These are phyloP conservation scores for Eurytoma californica DNA, from an alignment of 2,888 invertebrate species.

Conservation along the genomic window DNA sequence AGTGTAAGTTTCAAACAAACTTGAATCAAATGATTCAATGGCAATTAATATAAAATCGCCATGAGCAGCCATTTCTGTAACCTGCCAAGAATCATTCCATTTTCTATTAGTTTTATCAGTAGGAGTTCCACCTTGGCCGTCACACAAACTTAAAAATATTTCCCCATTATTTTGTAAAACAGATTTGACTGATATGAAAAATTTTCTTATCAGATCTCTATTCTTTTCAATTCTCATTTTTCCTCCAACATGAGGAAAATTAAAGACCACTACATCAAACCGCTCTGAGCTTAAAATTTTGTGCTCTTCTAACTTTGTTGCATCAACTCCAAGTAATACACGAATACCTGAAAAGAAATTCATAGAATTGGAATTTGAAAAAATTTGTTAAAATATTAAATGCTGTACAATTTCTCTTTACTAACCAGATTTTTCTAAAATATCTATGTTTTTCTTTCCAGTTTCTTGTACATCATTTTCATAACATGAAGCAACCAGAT, in stretches of 20 bases:
- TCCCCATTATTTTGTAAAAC: conserved; percentile 71
- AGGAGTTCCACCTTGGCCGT: conserved; percentile 78
- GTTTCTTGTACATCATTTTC: conserved; percentile 69
- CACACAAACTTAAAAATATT: conserved; percentile 76
- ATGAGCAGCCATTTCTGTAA: conserved; percentile 77
- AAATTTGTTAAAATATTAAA: background rate
- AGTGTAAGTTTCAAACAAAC: conserved; percentile 71
- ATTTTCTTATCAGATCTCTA: conserved; percentile 75
- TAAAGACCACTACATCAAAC: conserved; percentile 78
- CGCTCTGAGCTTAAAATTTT: conserved; percentile 60
- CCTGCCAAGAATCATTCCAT: conserved; percentile 78
- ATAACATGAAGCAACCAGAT: conserved; percentile 73
- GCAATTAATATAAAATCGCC: conserved; percentile 73
- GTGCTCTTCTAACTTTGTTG: conserved; percentile 73
- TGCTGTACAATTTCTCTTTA: conserved; percentile 46
- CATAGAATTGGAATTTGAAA: conserved; percentile 26
- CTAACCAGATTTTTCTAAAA: conserved; percentile 68
- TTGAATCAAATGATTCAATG: conserved; percentile 72
- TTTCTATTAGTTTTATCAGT: conserved; percentile 72
- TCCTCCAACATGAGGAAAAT: conserved; percentile 80
- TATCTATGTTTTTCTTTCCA: conserved; percentile 67
- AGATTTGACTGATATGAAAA: conserved; percentile 74
- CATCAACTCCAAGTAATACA: conserved; percentile 76
- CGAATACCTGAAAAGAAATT: conserved; percentile 74
- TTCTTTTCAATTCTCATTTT: conserved; percentile 79